phyloP scores from a whole-genome alignment of 2,888 invertebrate genomes.

The Cantharis lateralis region DNA sequence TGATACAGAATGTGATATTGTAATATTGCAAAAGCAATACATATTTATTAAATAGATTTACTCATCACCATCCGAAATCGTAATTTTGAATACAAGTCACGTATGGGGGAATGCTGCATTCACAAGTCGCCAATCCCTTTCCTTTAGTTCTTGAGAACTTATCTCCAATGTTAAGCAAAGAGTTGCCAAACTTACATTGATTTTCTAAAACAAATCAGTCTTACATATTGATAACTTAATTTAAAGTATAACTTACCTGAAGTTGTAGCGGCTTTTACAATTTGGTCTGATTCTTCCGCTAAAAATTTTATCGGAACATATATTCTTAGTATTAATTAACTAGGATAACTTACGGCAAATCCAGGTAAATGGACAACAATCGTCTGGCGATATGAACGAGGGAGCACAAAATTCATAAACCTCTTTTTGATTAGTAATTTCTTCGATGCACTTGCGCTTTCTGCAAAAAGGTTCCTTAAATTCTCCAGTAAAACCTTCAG shows the following conservation, averaged over 20 bases:
- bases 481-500: conserved; percentile 31
- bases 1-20: too few species aligned
- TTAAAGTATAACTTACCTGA: neutral
- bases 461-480: conserved; percentile 24
- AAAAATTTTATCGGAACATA: neutral
- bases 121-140: conserved; percentile 10
- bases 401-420: conserved; percentile 25
- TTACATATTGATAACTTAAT: neutral
- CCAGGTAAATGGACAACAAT: conserved; percentile 30
- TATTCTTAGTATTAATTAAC: neutral
- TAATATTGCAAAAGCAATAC: too few species aligned
- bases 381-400: neutral
- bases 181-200: conserved; percentile 10
- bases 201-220: neutral
- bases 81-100: neutral
- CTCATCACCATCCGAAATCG: neutral
- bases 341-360: conserved; percentile 20
- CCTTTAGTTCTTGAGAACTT: conserved; percentile 5
- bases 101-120: conserved; percentile 25
- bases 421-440: conserved; percentile 10
- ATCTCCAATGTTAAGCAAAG: conserved; percentile 18
- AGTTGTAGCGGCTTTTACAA: neutral
- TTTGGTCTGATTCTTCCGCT: neutral
- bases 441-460: conserved; percentile 18
- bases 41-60: too few species aligned